A percentile compares a stretch with the other conserved stretches of the same genome.
phyloP scores from a whole-genome alignment of 2,888 invertebrate species.

The Apodemia zela region DNA sequence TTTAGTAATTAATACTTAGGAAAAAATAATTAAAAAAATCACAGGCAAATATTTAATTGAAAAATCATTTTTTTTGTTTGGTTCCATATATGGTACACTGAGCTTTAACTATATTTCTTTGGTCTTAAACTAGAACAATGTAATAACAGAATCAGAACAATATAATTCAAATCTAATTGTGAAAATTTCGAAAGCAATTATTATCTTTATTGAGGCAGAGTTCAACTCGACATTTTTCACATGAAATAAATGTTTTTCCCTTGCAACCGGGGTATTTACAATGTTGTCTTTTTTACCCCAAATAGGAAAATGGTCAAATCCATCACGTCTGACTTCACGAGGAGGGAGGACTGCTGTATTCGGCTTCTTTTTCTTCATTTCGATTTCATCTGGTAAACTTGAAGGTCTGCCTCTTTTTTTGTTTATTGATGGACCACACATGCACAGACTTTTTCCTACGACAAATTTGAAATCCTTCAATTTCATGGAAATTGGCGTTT shows the following conservation, averaged over 20 bases:
- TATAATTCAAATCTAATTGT: too few species aligned
- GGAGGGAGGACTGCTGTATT: background rate
- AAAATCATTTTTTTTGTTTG: too few species aligned
- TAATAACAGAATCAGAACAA: background rate
- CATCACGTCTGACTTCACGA: background rate
- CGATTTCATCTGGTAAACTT: background rate
- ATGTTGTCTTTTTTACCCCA: background rate
- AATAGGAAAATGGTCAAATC: background rate
- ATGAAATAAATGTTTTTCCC: too few species aligned
- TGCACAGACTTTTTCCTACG: conserved; percentile 20
- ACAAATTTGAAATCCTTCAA: too few species aligned
- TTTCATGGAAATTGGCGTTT: conserved; percentile 21
- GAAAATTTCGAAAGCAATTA: background rate
- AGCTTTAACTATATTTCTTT: too few species aligned
- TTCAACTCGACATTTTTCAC: background rate
- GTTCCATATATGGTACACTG: too few species aligned
- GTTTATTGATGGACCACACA: conserved; percentile 19
- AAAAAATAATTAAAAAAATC: too few species aligned
- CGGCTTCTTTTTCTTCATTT: background rate
- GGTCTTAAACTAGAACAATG: too few species aligned
- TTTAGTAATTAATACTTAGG: too few species aligned
- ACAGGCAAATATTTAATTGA: too few species aligned
- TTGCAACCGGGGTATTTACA: background rate
- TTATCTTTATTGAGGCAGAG: background rate
- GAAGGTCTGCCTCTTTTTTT: conserved; percentile 26